These are phyloP conservation scores for Osmerus eperlanus DNA, from an alignment of 2,113 vertebrate genomes.

Conservation along the genomic window DNA sequence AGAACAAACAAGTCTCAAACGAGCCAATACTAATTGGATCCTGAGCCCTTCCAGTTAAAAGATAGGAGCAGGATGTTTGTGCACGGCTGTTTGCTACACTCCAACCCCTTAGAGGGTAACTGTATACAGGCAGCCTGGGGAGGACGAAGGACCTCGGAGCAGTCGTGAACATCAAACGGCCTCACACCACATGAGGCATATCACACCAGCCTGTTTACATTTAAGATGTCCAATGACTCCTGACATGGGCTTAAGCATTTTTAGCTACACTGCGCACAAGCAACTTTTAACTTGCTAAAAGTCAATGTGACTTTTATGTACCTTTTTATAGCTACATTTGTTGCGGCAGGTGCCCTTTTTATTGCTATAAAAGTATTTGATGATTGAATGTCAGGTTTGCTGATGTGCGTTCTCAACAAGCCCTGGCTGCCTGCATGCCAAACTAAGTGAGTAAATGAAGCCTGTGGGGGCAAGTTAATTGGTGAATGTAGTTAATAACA, in stretches of 20 bases:
- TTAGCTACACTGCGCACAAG: too few relatives aligned
- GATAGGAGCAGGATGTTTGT: not conserved
- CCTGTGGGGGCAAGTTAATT: conserved; percentile 62
- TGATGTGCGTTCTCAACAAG: conserved; percentile 49
- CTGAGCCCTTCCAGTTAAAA: not conserved
- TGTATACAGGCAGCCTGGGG: conserved; percentile 1
- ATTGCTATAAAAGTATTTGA: conserved; percentile 32
- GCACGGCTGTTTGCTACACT: not conserved
- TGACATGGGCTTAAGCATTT: not conserved
- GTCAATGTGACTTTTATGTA: not conserved
- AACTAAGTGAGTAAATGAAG: conserved; percentile 60
- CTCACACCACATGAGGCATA: not conserved
- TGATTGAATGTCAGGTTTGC: conserved; percentile 52
- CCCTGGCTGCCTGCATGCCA: conserved; percentile 39
- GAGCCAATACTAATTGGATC: conserved; percentile 5
- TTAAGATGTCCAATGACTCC: not conserved
- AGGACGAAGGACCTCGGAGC: not conserved
- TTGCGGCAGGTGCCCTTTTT: conserved; percentile 32
- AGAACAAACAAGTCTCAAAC: not conserved
- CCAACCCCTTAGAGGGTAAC: not conserved
- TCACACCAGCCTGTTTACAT: not conserved
- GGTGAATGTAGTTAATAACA: conserved; percentile 71
- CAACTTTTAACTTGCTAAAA: not conserved
- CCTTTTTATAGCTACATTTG: conserved; percentile 35
- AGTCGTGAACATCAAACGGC: not conserved